Conservation (phyloP, 2,113 vertebrate genomes). For the Junco hyemalis region DNA sequence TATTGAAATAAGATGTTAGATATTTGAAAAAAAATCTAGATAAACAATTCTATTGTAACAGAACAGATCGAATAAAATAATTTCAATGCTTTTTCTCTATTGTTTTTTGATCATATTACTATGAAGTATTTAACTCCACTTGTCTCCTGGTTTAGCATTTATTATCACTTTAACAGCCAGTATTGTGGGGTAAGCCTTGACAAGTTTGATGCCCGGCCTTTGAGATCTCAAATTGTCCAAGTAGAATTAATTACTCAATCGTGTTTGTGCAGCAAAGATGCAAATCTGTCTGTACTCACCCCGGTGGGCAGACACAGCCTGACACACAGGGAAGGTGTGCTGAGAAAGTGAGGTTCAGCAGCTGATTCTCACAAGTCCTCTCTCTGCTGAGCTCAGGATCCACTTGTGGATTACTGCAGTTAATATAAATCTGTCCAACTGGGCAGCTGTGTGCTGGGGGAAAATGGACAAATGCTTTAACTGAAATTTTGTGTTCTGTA, state of each 20-base stretch:
- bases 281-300: constrained; percentile 74
- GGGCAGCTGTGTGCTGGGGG: constrained; percentile 79
- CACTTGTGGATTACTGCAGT: constrained; percentile 78
- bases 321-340: constrained; percentile 85
- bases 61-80: neutral
- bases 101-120: neutral
- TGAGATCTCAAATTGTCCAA: neutral
- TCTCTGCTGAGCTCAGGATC: constrained; percentile 75
- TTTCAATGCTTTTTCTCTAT: neutral
- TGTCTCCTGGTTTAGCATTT: neutral
- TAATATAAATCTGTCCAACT: constrained; percentile 83
- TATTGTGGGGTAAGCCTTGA: neutral
- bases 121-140: neutral
- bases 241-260: neutral
- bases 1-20: neutral
- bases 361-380: constrained; percentile 89
- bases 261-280: neutral
- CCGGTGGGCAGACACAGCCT: constrained; percentile 86
- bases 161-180: neutral
- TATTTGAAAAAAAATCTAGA: neutral
- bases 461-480: neutral
- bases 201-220: neutral
- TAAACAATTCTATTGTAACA: neutral
- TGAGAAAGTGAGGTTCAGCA: constrained; percentile 88
- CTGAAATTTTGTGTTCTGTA: neutral